Evolutionary conservation across 2,113 vertebrate genomes (phyloP).

Genomic region (Sorex fumeus): DNA sequence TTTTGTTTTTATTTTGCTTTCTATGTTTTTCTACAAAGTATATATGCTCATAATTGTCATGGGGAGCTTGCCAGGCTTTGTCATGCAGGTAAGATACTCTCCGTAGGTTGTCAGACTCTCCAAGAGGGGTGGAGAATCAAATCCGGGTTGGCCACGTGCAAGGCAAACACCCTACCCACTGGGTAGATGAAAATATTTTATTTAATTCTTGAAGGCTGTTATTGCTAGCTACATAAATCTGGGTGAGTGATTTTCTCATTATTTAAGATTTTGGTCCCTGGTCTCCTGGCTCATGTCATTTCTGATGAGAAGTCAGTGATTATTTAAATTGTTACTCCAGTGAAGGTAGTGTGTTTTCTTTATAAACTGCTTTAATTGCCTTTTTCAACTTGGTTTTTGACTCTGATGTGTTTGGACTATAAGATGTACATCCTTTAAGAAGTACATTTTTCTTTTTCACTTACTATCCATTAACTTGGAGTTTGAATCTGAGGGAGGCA

Average conservation of each 20-base stretch:
- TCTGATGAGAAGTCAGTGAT: not conserved
- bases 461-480: not conserved
- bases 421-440: not conserved
- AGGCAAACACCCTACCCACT: too few relatives aligned
- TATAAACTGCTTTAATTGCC: not conserved
- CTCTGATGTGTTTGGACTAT: not conserved
- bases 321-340: not conserved
- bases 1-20: too few relatives aligned
- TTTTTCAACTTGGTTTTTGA: slow-evolving; percentile 21
- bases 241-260: not conserved
- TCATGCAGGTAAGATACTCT: too few relatives aligned
- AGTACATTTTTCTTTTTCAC: slow-evolving; percentile 4
- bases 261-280: not conserved
- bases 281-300: not conserved
- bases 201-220: slow-evolving; percentile 28
- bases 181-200: slow-evolving; percentile 25
- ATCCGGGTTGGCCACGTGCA: too few relatives aligned
- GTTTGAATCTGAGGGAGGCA: not conserved
- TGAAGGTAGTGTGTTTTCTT: not conserved
- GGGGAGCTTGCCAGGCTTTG: too few relatives aligned
- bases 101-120: too few relatives aligned
- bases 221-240: slow-evolving; percentile 20
- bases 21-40: not conserved
- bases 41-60: not conserved
- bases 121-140: too few relatives aligned